Base-by-base conservation (phyloP, 2,797 vertebrate species). In the Sciaenops ocellatus region DNA sequence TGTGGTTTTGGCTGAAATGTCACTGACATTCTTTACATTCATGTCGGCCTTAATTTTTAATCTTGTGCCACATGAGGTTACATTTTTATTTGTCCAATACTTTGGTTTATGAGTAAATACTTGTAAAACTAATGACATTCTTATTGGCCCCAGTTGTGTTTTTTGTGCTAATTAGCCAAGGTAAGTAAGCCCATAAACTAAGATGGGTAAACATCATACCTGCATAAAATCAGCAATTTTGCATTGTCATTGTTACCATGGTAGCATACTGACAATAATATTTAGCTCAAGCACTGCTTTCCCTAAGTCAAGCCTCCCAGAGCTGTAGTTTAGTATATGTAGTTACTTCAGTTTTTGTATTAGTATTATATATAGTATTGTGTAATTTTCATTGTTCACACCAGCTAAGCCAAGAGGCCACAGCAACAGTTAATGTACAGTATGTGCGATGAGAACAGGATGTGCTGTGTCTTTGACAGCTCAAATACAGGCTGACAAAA, bases 401-500 rank as follows among this genome's bases (percentile, higher is more conserved):
- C 48, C 51, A 44, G 20, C 54, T 24, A 47, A 54, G 18, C 26
- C 30, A n/a, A 78, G 63, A 62, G 7, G 30, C 24, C 38, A 57
- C 28, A 75, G 62, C 17, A 24, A 22, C 22, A 34, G 55, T 42
- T 24, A 6, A 64, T 17, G 20, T 41, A 50, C 42, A 56, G 61
- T 65, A 16, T 46, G 61, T 62, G 63, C 42, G 60, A 76, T 38
- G 65, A 76, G 42, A 78, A 75, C 63, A 77, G 48, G 69, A 76
- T 41, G 67, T 72, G 68, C 57, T 61, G 72, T 12, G 16, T 17
- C 67, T 55, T 55, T 76, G 64, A 73, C 76, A 68, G 73, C 57
- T 81, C 78, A 63, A 50, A 82, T 73, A 50, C 52, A 78, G 17
- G 52, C 69, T 52, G 71, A 80, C 41, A 59, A 74, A 69, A 60